Evolutionary conservation across 2,797 vertebrate species (phyloP).

Genomic region (Artibeus jamaicensis): DNA sequence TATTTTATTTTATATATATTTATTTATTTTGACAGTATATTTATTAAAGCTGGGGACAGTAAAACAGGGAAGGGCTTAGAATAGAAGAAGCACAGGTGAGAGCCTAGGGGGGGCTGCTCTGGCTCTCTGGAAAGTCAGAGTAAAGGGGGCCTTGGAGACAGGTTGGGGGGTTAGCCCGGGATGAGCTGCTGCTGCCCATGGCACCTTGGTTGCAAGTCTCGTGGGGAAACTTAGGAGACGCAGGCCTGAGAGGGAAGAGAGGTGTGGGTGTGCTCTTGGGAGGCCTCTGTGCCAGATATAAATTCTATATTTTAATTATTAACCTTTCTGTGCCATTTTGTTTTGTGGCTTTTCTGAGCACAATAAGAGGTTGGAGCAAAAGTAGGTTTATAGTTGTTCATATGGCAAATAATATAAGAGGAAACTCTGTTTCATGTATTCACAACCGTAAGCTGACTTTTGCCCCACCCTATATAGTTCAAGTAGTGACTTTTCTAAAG

Average conservation of each 20-base stretch:
- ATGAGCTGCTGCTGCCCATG: background rate
- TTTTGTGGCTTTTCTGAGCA: background rate
- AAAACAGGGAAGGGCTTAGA: background rate
- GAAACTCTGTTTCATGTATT: background rate
- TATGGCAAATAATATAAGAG: background rate
- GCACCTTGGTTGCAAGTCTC: background rate
- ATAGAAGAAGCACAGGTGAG: background rate
- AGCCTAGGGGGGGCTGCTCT: background rate
- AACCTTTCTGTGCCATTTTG: background rate
- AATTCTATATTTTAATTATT: background rate
- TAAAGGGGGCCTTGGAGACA: background rate
- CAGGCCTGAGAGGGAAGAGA: background rate
- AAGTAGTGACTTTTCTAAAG: background rate
- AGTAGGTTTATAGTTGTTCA: background rate
- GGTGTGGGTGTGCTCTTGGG: background rate
- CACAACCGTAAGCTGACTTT: background rate
- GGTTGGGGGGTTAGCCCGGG: background rate
- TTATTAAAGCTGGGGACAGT: background rate
- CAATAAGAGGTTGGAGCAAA: background rate
- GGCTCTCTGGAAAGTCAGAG: background rate
- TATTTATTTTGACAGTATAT: too few species aligned
- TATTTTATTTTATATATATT: background rate
- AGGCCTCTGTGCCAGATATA: background rate
- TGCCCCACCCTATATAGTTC: background rate
- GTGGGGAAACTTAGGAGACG: background rate